These are phyloP conservation scores for Chaitophorus viminalis DNA, from an alignment of 2,888 invertebrate genomes.

Conservation along the genomic window DNA sequence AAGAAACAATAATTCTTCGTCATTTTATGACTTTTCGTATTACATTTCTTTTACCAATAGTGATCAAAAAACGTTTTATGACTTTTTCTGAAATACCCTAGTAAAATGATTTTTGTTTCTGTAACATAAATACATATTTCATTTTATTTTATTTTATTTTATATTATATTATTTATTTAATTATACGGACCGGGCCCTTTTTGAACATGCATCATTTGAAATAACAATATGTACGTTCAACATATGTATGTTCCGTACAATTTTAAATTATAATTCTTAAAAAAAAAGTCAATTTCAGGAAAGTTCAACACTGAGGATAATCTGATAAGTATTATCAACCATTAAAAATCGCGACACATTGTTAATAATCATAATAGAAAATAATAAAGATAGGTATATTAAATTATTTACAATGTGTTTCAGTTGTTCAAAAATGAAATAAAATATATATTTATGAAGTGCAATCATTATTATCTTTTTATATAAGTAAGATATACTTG, in stretches of 20 bases:
- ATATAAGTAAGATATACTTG: not conserved
- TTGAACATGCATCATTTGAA: too few species aligned
- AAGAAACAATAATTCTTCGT: not conserved
- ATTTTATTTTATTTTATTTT: too few species aligned
- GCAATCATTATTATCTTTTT: not conserved
- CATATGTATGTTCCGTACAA: not conserved
- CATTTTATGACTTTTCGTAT: not conserved
- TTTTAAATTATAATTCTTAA: not conserved
- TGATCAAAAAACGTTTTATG: not conserved
- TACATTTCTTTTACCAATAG: not conserved
- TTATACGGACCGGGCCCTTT: too few species aligned
- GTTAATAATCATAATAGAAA: not conserved
- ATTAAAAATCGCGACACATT: too few species aligned
- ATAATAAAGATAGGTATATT: not conserved
- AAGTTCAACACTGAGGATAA: not conserved
- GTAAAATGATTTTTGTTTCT: not conserved
- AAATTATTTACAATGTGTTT: not conserved
- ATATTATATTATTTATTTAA: too few species aligned
- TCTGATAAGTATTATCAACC: too few species aligned
- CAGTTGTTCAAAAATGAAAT: not conserved
- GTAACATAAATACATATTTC: not conserved
- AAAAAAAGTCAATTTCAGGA: not conserved
- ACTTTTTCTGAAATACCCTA: not conserved
- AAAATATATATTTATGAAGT: not conserved
- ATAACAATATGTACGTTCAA: too few species aligned